Conservation (phyloP, 1,140 invertebrate genomes). For the Oncopeltus fasciatus region DNA sequence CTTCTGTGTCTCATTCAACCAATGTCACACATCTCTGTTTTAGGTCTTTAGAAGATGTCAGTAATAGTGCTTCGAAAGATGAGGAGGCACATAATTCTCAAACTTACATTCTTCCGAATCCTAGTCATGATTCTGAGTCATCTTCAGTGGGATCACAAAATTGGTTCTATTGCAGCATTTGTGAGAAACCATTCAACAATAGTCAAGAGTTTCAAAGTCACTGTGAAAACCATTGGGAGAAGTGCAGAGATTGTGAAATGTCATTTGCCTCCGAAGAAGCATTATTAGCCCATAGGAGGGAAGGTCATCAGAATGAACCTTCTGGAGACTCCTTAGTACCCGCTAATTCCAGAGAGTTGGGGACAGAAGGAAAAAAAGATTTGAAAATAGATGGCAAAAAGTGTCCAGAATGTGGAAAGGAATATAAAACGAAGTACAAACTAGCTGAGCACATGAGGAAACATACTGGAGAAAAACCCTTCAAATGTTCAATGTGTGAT, state of each 20-base stretch:
- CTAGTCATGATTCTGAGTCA: too few relatives aligned
- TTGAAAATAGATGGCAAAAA: conserved; percentile 30
- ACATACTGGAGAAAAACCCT: conserved; percentile 68
- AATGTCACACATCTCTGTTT: too few relatives aligned
- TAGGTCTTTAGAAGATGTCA: too few relatives aligned
- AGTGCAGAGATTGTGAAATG: conserved; percentile 32
- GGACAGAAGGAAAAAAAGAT: conserved; percentile 22
- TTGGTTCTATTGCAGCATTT: conserved; percentile 32
- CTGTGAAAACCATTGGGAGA: conserved; percentile 37
- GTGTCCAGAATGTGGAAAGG: conserved; percentile 41
- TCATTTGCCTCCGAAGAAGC: conserved; percentile 34
- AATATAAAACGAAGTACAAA: conserved; percentile 45
- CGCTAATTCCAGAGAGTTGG: conserved; percentile 12
- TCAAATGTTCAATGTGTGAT: conserved; percentile 55
- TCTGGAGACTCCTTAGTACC: conserved; percentile 1
- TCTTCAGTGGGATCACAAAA: too few relatives aligned
- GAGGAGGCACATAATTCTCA: too few relatives aligned
- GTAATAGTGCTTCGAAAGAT: too few relatives aligned
- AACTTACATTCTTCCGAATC: too few relatives aligned
- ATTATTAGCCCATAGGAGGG: conserved; percentile 32
- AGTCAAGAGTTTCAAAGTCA: conserved; percentile 33
- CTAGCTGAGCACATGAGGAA: conserved; percentile 62
- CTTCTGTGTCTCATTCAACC: too few relatives aligned
- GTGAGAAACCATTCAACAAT: conserved; percentile 35
- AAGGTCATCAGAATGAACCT: conserved; percentile 28